Base-by-base conservation (phyloP, 2,888 invertebrate species). In the Prenolepis imparis region DNA sequence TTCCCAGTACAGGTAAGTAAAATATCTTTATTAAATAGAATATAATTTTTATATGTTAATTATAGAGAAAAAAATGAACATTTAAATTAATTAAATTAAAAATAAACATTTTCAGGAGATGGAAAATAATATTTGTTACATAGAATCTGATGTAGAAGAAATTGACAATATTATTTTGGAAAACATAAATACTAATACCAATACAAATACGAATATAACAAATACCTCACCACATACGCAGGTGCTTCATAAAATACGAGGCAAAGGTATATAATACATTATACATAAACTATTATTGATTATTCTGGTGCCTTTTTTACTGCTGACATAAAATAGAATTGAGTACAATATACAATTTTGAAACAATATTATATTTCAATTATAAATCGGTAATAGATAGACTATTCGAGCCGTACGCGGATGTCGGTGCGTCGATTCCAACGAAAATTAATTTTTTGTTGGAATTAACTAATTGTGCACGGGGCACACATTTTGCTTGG, bases 21-120 rank as follows among this genome's bases (percentile, higher is more conserved):
- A 61, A 32, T 61, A 61, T 61, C 8, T 61, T 32, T 61, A 18
- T 61, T 61, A 32, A 61, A 61, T 61, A 61, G 18, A 61, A 61
- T 61, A 28, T 1, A 28, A 28, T 28, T 8, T 32, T 61, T 8
- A 32, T 28, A 4, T 61, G 18, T 28, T 32, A 61, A 61, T 36
- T 28, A 28, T 28, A 18, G 32, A 61, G 8, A 32, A 32, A 32
- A n/a, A n/a, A n/a, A n/a, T n/a, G n/a, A n/a, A n/a, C n/a, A n/a
- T n/a, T n/a, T n/a, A n/a, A n/a, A n/a, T n/a, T n/a, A n/a, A n/a
- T n/a, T n/a, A n/a, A n/a, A n/a, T n/a, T 28, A 28, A 28, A 61
- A 61, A 28, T 61, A 1, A 32, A 32, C 8, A 61, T 61, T 61
- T 61, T 5, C 8, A 61, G 61, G 32, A 61, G 18, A 2, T 61